Conservation (phyloP, 2,113 vertebrate species). For the Ramphastos sulfuratus region DNA sequence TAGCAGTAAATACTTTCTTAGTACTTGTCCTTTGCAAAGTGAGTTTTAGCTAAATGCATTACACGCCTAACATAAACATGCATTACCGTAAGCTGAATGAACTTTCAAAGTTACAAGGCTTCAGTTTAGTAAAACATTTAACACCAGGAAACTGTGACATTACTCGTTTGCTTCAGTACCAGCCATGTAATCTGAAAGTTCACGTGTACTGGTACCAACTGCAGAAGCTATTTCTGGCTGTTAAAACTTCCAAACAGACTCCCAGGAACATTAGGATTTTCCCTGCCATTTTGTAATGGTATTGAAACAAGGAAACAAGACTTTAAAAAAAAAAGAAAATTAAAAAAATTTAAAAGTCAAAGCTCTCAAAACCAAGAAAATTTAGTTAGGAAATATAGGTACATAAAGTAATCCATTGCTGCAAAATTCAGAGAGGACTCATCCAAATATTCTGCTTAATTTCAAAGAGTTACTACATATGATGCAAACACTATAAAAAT, state of each 20-base stretch:
- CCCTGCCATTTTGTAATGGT: conserved; percentile 23
- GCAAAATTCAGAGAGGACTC: conserved; percentile 60
- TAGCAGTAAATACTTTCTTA: conserved; percentile 75
- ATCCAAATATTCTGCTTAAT: conserved; percentile 54
- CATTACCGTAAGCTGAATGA: conserved; percentile 67
- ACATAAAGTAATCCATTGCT: conserved; percentile 55
- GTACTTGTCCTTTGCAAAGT: conserved; percentile 68
- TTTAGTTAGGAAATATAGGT: conserved; percentile 62
- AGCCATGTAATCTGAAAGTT: conserved; percentile 67
- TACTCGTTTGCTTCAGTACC: conserved; percentile 59
- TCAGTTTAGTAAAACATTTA: conserved; percentile 62
- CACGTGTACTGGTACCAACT: conserved; percentile 53
- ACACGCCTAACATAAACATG: conserved; percentile 73
- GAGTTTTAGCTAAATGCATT: conserved; percentile 67
- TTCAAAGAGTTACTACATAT: conserved; percentile 53
- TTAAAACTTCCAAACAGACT: neutral
- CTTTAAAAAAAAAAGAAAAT: too few relatives aligned
- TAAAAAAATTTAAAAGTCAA: conserved; percentile 13
- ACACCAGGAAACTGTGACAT: conserved; percentile 60
- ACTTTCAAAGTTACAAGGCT: conserved; percentile 77
- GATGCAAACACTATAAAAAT: conserved; percentile 62
- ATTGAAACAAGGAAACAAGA: conserved; percentile 6
- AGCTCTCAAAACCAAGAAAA: conserved; percentile 52
- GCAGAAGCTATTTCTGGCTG: conserved; percentile 53
- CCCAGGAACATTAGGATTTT: conserved; percentile 34